Percentiles rank a stretch among this genome's conserved stretches.
Evolutionary conservation across 2,888 invertebrate species (phyloP).

Genomic region (Folsomia candida): DNA sequence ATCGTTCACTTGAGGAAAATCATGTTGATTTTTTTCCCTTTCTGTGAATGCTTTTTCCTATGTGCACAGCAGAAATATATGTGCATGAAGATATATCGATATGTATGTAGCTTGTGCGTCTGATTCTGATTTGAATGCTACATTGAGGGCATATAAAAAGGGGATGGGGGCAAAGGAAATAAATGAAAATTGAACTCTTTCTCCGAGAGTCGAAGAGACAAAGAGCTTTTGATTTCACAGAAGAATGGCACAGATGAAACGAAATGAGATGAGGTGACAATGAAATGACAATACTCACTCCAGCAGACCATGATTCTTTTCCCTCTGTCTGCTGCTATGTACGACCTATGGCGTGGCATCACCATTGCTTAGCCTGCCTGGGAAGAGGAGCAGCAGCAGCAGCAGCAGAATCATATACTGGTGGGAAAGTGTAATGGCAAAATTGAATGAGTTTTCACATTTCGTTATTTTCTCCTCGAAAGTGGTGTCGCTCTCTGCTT

Average conservation of each 20-base stretch:
- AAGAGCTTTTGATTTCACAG: slow-evolving; percentile 13
- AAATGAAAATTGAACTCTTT: slow-evolving; percentile 17
- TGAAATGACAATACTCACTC: slow-evolving; percentile 4
- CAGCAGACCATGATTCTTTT: background rate
- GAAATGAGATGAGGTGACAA: slow-evolving; percentile 13
- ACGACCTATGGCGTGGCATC: too few relatives aligned
- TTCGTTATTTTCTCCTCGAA: slow-evolving; percentile 4
- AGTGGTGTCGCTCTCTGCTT: background rate
- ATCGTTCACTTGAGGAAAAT: slow-evolving; percentile 1
- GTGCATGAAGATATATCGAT: background rate
- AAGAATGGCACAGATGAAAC: slow-evolving; percentile 6
- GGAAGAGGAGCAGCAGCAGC: background rate
- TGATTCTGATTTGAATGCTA: slow-evolving; percentile 6
- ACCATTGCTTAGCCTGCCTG: too few relatives aligned
- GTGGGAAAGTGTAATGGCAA: background rate
- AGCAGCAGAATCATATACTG: background rate
- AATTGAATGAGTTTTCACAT: background rate
- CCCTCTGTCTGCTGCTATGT: background rate
- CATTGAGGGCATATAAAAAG: background rate
- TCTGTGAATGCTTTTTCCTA: background rate
- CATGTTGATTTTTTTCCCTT: background rate
- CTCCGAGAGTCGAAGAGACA: slow-evolving; percentile 2
- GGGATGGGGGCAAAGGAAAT: background rate
- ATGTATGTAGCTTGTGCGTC: background rate
- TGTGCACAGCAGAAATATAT: background rate